Base-by-base conservation (phyloP, 2,797 vertebrate species). In the Oryzias sinensis region DNA sequence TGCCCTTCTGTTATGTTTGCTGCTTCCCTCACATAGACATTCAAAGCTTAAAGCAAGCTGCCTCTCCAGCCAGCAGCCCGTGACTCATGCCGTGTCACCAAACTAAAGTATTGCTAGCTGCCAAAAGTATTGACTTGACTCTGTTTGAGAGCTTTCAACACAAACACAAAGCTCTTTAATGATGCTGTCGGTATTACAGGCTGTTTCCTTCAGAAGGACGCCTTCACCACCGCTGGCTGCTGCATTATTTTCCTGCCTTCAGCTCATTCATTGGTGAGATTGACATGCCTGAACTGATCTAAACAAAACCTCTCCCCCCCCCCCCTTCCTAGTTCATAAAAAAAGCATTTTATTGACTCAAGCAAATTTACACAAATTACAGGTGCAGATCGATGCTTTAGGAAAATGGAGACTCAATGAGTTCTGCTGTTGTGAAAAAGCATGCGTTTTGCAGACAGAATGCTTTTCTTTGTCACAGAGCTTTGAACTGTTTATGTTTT, bases 81-180 rank as follows among this genome's bases (percentile, higher is more conserved):
- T 50, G 46, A 63, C 47, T 61, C 61, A 62, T 44, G 4, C 43
- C 37, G 16, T 53, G 48, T 55, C 37, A 43, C 53, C 24, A 53
- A 59, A 44, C 40, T 53, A 6, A 53, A 22, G 14, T 53, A 22
- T 54, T 46, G 16, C 5, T 54, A 33, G 29, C 53, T 55, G 18
- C 48, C 16, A 33, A 53, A 60, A 60, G 48, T 45, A 24, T n/a
- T 56, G 13, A 27, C 29, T 48, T 52, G 48, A 53, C 24, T 65
- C 24, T 53, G 41, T 22, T 45, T 43, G 37, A 7, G 46, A 52
- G 24, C 56, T 47, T 14, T 54, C 46, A 67, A 46, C 27, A 54
- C 27, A 49, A 56, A 47, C 17, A 33, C 41, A 59, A 46, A 43
- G 56, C 46, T 58, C 41, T 62, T 56, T 51, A 59, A 6, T 53